phyloP scores from a whole-genome alignment of 2,797 vertebrate genomes.

The Tinamus major region DNA sequence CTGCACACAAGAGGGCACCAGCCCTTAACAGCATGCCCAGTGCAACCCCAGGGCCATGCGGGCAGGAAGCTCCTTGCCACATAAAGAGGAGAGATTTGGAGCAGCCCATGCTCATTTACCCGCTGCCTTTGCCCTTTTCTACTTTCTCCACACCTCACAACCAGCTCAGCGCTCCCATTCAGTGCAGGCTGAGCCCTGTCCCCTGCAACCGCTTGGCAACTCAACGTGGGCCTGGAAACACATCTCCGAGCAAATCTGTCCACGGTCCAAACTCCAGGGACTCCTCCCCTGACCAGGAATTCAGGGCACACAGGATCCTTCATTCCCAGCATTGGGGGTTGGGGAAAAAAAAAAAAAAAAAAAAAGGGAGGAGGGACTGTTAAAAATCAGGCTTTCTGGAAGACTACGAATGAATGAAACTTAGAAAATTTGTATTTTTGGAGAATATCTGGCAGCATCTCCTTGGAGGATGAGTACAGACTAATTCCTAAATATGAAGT shows the following conservation, averaged over 20 bases:
- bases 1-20: conserved; percentile 53
- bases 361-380: neutral
- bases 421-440: neutral
- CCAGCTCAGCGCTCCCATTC: neutral
- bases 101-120: neutral
- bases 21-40: neutral
- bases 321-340: neutral
- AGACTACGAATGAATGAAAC: neutral
- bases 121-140: neutral
- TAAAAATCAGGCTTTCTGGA: neutral
- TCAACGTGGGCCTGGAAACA: neutral
- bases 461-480: neutral
- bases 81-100: neutral
- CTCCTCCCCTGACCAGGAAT: neutral
- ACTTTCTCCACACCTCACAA: neutral
- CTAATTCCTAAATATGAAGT: neutral
- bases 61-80: neutral
- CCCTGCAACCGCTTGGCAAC: fast-evolving
- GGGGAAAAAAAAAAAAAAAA: neutral
- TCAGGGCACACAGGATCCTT: neutral
- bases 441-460: neutral
- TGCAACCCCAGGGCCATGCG: neutral
- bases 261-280: neutral
- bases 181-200: neutral
- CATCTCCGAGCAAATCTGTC: neutral